Evolutionary conservation across 2,888 invertebrate species (phyloP), one percentile per base, ranked within the genome.

Genomic region (Drosophila nigricruria): DNA sequence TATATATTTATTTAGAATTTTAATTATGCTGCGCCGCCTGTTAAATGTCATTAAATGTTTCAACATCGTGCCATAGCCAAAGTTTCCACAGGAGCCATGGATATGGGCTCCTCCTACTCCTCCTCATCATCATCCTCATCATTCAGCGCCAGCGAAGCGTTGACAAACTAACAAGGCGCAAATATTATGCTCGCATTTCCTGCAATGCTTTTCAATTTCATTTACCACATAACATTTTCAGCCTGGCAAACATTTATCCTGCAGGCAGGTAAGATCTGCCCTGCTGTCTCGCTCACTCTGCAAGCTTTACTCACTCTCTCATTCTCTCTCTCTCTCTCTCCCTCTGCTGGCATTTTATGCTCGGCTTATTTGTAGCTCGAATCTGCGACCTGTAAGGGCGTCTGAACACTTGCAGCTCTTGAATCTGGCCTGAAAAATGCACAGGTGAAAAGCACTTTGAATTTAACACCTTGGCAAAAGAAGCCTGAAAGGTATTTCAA

Each of bases 11-110:
- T 87, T 89, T 88, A 57, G 67, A 73, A 74, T 88, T 89, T 88
- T 84, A 89, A 84, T 89, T 89, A 79, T 82, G 71, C 30, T 49
- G 60, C 61, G 78, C 66, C 68, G 88, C 79, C 82, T 65, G 77
- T 88, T 84, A 85, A 85, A 89, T 88, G 88, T 85, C 89, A 85
- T 84, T 82, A 88, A 85, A 89, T 80, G 73, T 82, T 77, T 79
- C 78, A 79, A 62, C 78, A 77, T 67, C 59, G 40, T n/a, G n/a
- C n/a, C n/a, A n/a, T n/a, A 49, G 32, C 47, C 30, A 47, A 64
- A 30, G 23, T 25, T 16, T 50, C n/a, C n/a, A n/a, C n/a, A n/a
- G n/a, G n/a, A n/a, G n/a, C n/a, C n/a, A n/a, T n/a, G n/a, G n/a
- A n/a, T n/a, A n/a, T n/a, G n/a, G n/a, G n/a, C n/a, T n/a, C n/a